These are phyloP conservation scores for Tetranychus piercei DNA, from an alignment of 2,888 invertebrate genomes.

Conservation along the genomic window DNA sequence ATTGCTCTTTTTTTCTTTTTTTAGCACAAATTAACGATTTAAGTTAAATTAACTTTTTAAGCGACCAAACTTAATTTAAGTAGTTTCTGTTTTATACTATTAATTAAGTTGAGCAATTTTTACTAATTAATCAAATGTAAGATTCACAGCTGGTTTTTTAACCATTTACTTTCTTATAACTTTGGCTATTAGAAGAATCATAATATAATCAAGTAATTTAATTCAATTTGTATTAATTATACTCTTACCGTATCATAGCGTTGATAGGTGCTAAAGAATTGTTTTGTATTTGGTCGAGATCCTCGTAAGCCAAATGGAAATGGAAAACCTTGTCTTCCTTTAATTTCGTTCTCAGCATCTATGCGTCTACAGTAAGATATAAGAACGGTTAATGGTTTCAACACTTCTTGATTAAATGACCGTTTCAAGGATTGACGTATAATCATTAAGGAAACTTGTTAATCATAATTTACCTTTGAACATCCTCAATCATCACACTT, in stretches of 20 bases:
- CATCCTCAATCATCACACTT: slow-evolving; percentile 53
- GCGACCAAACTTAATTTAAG: too few relatives aligned
- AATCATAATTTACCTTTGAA: slow-evolving; percentile 32
- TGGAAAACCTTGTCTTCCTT: slow-evolving; percentile 14
- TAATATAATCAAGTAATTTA: not conserved
- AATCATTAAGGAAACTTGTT: not conserved
- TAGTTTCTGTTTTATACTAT: too few relatives aligned
- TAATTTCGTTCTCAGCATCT: slow-evolving; percentile 17
- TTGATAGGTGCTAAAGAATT: slow-evolving; percentile 16
- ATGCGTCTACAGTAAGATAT: not conserved
- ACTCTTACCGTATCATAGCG: slow-evolving; percentile 22
- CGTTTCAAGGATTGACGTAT: too few relatives aligned
- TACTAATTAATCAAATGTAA: too few relatives aligned
- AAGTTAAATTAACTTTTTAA: slow-evolving; percentile 33
- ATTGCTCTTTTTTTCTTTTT: too few relatives aligned
- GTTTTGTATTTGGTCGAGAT: not conserved
- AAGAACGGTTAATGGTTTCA: too few relatives aligned
- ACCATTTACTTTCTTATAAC: too few relatives aligned
- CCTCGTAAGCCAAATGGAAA: not conserved
- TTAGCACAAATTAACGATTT: too few relatives aligned
- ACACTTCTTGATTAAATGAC: too few relatives aligned
- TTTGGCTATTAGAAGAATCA: not conserved
- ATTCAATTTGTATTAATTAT: slow-evolving; percentile 20
- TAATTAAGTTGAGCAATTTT: too few relatives aligned
- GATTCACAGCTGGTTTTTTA: too few relatives aligned